Evolutionary conservation across 2,888 invertebrate genomes (phyloP), one percentile per base, ranked within the genome.

Genomic region (Torymus aiolomorphi): DNA sequence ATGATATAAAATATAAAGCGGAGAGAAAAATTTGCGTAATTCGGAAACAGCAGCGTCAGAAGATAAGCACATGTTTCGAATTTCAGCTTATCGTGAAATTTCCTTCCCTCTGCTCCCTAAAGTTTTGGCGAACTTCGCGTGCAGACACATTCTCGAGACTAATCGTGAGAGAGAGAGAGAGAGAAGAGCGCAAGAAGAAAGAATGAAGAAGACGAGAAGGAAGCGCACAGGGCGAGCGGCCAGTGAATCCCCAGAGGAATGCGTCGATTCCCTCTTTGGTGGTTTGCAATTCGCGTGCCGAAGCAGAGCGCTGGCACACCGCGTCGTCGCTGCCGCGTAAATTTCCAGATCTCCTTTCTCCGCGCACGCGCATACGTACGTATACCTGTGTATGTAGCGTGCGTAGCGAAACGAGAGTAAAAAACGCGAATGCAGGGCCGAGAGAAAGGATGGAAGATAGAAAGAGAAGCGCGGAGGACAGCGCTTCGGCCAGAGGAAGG

Each of bases 201-300:
- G 75, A 76, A 59, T 65, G 78, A 78, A 81, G 80, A 80, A 61
- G 79, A 75, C n/a, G 69, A 57, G 31, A 49, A 59, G 67, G 73
- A 20, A 61, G 54, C 57, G 16, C 5, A n/a, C 2, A 18, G 67
- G 54, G 12, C 10, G 14, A 49, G 63, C 70, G n/a, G 51, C 76
- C 82, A 79, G 82, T 81, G 83, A 83, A 85, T 84, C 84, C 80
- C 80, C 76, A 76, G 82, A 84, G 83, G 85, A 85, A 85, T 85
- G 85, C 83, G 83, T 83, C 82, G 84, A 84, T 84, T 83, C 82
- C 81, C 80, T 69, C 80, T 80, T 82, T 82, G 82, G 82, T 83
- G 82, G 82, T 82, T 71, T 78, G 82, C 82, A 79, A 83, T 82
- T 84, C 85, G 82, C 84, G 83, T 85, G 83, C 84, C 84, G 82